These are phyloP conservation scores for Idaea biselata DNA, from an alignment of 2,888 invertebrate species.

Conservation along the genomic window DNA sequence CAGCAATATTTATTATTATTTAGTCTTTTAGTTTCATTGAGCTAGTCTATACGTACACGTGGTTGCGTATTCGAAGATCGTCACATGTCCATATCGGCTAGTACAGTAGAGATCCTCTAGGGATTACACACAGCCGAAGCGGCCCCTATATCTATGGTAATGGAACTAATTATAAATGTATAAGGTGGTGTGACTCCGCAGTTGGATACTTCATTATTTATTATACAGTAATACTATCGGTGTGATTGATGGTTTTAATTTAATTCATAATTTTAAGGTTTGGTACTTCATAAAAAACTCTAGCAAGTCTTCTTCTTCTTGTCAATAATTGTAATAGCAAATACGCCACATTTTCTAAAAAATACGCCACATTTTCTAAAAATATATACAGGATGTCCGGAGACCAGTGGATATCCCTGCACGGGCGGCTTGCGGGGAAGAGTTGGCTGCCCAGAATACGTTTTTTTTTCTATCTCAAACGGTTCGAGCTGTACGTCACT, in stretches of 20 bases:
- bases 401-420: no score
- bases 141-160: conserved; percentile 31
- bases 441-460: no score
- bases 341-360: no score
- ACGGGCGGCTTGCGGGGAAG: no score
- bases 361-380: no score
- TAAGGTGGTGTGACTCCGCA: conserved; percentile 20
- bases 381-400: no score
- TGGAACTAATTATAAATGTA: conserved; percentile 33
- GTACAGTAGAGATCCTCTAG: conserved; percentile 18
- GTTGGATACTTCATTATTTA: conserved; percentile 15
- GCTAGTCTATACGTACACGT: conserved; percentile 19
- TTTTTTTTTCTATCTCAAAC: no score
- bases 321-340: no score
- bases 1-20: no score
- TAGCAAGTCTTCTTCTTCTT: no score
- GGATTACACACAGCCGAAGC: conserved; percentile 19
- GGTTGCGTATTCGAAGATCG: conserved; percentile 21
- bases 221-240: conserved; percentile 1
- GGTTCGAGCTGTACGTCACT: no score
- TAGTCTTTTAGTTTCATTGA: conserved; percentile 28
- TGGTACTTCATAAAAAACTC: not conserved
- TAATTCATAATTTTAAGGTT: not conserved
- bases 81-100: conserved; percentile 20
- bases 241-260: not conserved